Percentiles rank a stretch among this genome's conserved stretches.
Conservation (phyloP, 2,888 invertebrate genomes). For the Lumbricus terrestris region DNA sequence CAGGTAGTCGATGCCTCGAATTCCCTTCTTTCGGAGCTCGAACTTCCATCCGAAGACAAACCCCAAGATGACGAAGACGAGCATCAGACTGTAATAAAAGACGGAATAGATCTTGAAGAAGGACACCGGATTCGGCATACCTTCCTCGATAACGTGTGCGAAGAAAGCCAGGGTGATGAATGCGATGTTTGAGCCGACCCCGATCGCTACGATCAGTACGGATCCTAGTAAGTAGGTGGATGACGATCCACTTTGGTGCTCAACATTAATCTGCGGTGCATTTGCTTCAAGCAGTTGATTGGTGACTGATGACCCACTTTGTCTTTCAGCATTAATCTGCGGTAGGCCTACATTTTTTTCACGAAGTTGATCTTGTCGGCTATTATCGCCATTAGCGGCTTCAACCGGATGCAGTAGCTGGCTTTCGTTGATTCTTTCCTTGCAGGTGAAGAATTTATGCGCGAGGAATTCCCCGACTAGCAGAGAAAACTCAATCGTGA, state of each 20-base stretch:
- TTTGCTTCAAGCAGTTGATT: too few species aligned
- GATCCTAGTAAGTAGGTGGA: not conserved
- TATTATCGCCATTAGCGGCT: too few species aligned
- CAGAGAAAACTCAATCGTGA: too few species aligned
- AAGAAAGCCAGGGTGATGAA: not conserved
- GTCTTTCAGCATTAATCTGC: too few species aligned
- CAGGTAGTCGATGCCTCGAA: slow-evolving; percentile 7
- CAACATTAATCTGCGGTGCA: too few species aligned
- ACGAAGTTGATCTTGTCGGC: too few species aligned
- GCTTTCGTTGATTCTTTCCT: not conserved
- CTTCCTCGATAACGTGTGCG: not conserved
- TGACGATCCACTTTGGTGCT: not conserved
- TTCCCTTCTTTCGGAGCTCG: too few species aligned
- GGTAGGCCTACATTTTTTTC: too few species aligned
- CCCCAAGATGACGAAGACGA: not conserved
- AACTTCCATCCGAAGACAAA: not conserved
- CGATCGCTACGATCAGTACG: not conserved
- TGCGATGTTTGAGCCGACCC: not conserved
- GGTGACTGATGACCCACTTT: too few species aligned
- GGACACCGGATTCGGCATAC: too few species aligned
- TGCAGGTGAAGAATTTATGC: not conserved
- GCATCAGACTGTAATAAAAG: not conserved
- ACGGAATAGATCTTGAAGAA: not conserved
- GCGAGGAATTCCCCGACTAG: not conserved
- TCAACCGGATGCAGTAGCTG: too few species aligned